Evolutionary conservation across 2,888 invertebrate genomes (phyloP), one percentile per base, ranked within the genome.

Genomic region (Nasonia oneida): DNA sequence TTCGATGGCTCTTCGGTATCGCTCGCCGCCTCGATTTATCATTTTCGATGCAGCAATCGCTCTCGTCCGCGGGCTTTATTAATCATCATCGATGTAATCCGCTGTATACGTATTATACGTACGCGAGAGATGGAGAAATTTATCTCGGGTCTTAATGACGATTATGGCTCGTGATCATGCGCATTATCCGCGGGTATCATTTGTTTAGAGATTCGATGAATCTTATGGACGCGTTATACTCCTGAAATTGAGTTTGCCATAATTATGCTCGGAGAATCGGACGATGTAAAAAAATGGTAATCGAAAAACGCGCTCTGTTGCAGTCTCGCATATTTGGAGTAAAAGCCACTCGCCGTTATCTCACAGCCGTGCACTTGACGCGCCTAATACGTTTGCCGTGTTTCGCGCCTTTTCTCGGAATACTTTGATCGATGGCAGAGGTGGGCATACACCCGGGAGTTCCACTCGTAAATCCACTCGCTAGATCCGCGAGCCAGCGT

Each of bases 1-100:
- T 80, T 87, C 85, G 78, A 85, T 85, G 74, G 39, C 50, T 81
- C 18, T 18, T 74, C 73, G 29, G 75, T 29, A 79, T 79, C 79
- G 73, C 39, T 79, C 67, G 29, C 64, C 61, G 42, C n/a, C 18
- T 70, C 76, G 37, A 81, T 85, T 85, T 82, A 85, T 85, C 57
- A 78, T 82, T 73, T 82, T 74, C 42, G 47, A 81, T 77, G 57
- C 57, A 47, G 18, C 4, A 53, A 18, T 37, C 39, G 15, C n/a
- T 61, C 33, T 1, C 15, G 37, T 37, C 37, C 4, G 37, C 42
- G 12, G n/a, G 23, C 67, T n/a, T n/a, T 70, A 67, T 77, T 81
- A 81, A 77, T 81, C 76, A 77, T 85, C 81, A 77, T 80, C 75
- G 15, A 42, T 29, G 74, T 75, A 71, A 80, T 42, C 75, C 33